Percentiles rank a stretch among this genome's conserved stretches.
phyloP scores from a whole-genome alignment of 2,888 invertebrate genomes.

The Melanophora roralis region DNA sequence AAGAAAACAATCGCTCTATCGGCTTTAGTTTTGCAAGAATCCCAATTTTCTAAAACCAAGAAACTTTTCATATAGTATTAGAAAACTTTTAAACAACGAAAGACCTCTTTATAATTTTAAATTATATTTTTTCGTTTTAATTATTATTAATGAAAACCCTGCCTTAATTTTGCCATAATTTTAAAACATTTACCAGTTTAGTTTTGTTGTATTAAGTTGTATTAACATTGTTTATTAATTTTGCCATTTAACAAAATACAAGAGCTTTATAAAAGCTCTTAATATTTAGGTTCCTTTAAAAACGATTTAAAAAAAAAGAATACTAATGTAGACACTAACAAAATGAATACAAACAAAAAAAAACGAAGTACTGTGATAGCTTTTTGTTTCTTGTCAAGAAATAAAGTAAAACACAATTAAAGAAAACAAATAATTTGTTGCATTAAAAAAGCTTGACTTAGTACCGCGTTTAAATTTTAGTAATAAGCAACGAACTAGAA shows the following conservation, averaged over 20 bases:
- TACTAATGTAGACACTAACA: constrained; percentile 28
- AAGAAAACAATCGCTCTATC: no score
- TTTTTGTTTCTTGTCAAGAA: constrained; percentile 61
- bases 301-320: constrained; percentile 14
- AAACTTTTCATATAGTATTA: not conserved
- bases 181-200: not conserved
- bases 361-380: constrained; percentile 75
- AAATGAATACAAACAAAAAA: constrained; percentile 48
- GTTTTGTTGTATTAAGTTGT: constrained; percentile 21
- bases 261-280: constrained; percentile 58
- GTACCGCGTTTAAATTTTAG: constrained; percentile 56
- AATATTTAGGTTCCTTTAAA: constrained; percentile 55
- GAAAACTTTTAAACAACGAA: constrained; percentile 10
- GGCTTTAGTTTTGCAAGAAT: no score
- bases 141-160: constrained; percentile 28
- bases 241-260: constrained; percentile 48
- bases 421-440: constrained; percentile 27
- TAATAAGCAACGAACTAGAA: constrained; percentile 40
- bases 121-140: not conserved
- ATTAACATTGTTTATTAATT: constrained; percentile 11
- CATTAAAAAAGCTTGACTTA: constrained; percentile 58
- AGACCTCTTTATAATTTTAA: constrained; percentile 38
- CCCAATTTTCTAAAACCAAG: no score
- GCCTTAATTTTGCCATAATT: constrained; percentile 61
- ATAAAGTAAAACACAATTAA: not conserved